Conservation (phyloP, 2,888 invertebrate genomes). For the Pimpla rufipes region DNA sequence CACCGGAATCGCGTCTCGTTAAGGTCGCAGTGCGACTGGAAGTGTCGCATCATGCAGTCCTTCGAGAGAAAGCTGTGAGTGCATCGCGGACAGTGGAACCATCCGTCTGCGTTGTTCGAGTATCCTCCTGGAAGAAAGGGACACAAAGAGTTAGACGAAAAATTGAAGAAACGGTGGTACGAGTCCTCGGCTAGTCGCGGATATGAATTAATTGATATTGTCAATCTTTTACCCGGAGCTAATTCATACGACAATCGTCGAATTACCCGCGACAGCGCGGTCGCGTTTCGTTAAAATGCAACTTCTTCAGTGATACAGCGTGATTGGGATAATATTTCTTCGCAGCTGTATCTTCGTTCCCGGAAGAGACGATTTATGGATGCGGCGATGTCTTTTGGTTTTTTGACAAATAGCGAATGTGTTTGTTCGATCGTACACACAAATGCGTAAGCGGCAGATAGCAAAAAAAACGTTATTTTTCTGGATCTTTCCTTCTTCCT, state of each 20-base stretch:
- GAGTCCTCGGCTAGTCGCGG: neutral
- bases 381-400: neutral
- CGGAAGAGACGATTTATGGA: neutral
- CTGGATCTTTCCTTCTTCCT: neutral
- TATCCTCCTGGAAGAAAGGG: constrained; percentile 76
- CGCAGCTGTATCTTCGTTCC: constrained; percentile 34
- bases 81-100: constrained; percentile 76
- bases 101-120: constrained; percentile 67
- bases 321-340: constrained; percentile 28
- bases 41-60: constrained; percentile 79
- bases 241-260: constrained; percentile 1
- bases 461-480: neutral
- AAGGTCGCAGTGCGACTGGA: constrained; percentile 79
- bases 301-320: constrained; percentile 37
- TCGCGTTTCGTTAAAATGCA: neutral
- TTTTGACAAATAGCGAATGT: constrained; percentile 10
- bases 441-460: neutral
- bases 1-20: constrained; percentile 78
- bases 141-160: constrained; percentile 53
- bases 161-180: neutral
- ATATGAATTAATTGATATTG: neutral
- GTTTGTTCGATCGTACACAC: neutral
- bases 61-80: constrained; percentile 74
- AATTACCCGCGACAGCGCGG: too few relatives aligned
- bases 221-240: neutral